Base-by-base conservation (phyloP, 2,888 invertebrate genomes). In the Hymenopus coronatus region DNA sequence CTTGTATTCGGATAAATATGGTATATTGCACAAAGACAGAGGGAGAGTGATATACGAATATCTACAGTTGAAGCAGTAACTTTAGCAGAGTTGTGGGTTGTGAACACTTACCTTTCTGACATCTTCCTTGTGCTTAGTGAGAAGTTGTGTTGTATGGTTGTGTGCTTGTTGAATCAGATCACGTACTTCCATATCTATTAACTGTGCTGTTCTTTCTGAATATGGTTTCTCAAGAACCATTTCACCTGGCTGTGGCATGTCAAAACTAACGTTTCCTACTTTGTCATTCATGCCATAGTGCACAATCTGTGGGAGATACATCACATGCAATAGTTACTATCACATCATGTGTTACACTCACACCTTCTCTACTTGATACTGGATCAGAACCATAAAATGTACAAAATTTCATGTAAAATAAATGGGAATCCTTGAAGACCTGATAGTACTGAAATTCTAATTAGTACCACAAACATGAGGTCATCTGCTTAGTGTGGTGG, bases 251-350 rank as follows among this genome's bases (percentile, higher is more conserved):
- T 97, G 96, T 0, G 98, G 98, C 95, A 98, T 96, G 93, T 99
- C 98, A 92, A 99, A 99, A 86, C 99, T 99, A 1, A 99, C 96
- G 92, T 99, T 98, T 0, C 99, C 99, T 0, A 99, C 97, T 94
- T 98, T 98, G 33, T 97, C 96, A 92, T 98, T 99, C 99, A 99
- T 99, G 90, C 99, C 99, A 92, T 97, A 99, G 92, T 98, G 98
- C 0, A 98, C 98, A 88, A 99, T 96, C 96, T 96, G 92, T 20
- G 6, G 54, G 25, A 3, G 4, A 40, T n/a, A 70, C 1, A 3
- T 14, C 6, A 70, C 54, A 70, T 92, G 90, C 83, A 89, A 86
- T 46, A 54, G 20, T 15, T 54, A 25, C 3, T 25, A 40, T 40
- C 85, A 40, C 12, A 85, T 33, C 15, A 40, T 40, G 40, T 40